Evolutionary conservation across 2,888 invertebrate species (phyloP), one percentile per base, ranked within the genome.

Genomic region (Pollenia labialis): DNA sequence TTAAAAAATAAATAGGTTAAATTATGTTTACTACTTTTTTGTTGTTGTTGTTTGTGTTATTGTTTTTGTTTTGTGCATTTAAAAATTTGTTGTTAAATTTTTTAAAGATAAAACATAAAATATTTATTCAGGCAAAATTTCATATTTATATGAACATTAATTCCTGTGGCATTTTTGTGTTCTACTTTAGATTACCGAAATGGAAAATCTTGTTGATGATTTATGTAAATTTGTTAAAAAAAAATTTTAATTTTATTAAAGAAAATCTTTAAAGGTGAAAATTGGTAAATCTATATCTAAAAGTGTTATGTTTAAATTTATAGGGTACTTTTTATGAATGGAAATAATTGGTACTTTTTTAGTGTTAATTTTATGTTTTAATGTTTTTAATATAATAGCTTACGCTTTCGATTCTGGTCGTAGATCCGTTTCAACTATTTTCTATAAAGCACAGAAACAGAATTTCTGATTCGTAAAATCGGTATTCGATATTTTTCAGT

Each of bases 1-100:
- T 71, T n/a, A 52, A n/a, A 1, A 50, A 4, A 68, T 32, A 77
- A 69, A 52, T 80, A 60, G 56, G 68, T 80, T 71, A 62, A 71
- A 62, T 71, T 46, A 46, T 62, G 11, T 62, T 80, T 16, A 16
- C 40, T n/a, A 46, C 7, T 32, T 58, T 12, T 58, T n/a, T 58
- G 54, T 40, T 48, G n/a, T 50, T 68, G 16, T 23, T 16, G n/a
- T 42, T 46, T 32, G 1, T 18, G 18, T 40, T 12, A 44, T 8
- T 11, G 1, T 44, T 68, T 44, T 44, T 0, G 18, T 16, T 42
- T 64, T 23, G 23, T 23, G 23, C 23, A 23, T 23, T 23, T 23
- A 1, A 23, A 23, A 23, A 23, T 23, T 23, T 62, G 11, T n/a
- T 50, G 9, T 52, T 14, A 60, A 46, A 42, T 58, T 11, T 54